Conservation (phyloP, 2,113 vertebrate species). For the Melanostigma gelatinosum region DNA sequence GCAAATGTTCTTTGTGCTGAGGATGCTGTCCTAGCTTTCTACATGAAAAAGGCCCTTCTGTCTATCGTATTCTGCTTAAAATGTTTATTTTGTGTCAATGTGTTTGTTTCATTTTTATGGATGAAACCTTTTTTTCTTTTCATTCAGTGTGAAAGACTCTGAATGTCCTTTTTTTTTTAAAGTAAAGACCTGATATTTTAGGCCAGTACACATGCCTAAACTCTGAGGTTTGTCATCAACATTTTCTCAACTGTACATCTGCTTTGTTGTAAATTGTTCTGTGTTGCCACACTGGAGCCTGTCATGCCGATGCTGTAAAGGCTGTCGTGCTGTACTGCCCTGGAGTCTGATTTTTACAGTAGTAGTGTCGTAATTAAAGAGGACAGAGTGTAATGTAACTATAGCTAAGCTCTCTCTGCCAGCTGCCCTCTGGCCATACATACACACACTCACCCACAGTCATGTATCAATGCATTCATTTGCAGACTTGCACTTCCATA, state of each 20-base stretch:
- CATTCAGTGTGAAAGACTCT: not conserved
- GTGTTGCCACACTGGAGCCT: conserved; percentile 1
- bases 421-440: conserved; percentile 49
- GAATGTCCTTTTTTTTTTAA: not conserved
- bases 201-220: not conserved
- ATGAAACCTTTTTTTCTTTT: not conserved
- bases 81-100: not conserved
- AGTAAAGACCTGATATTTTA: not conserved
- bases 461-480: conserved; percentile 39
- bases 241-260: conserved; percentile 18
- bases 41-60: not conserved
- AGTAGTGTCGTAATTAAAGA: conserved; percentile 72
- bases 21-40: not conserved
- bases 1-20: not conserved
- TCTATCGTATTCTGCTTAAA: not conserved
- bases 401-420: conserved; percentile 51
- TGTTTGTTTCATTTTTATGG: not conserved
- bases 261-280: conserved; percentile 10
- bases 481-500: conserved; percentile 31
- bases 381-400: conserved; percentile 61
- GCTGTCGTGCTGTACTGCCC: conserved; percentile 7
- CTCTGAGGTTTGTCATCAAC: not conserved
- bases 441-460: conserved; percentile 49
- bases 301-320: conserved; percentile 27
- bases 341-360: conserved; percentile 47